phyloP scores from a whole-genome alignment of 2,888 invertebrate genomes.

The Invenusta paracnida region DNA sequence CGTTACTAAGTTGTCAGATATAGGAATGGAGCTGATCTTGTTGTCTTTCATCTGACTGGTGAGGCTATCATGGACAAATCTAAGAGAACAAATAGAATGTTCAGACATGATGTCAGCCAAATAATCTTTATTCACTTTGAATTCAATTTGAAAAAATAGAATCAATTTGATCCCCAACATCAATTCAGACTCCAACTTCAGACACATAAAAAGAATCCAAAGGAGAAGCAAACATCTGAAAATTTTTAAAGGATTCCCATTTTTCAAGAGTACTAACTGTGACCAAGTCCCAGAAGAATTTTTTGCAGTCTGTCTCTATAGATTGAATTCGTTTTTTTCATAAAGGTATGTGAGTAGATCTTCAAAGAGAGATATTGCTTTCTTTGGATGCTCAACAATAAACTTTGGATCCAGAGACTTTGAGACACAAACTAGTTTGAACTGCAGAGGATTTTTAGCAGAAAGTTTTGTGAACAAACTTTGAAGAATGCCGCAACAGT shows the following conservation, averaged over 20 bases:
- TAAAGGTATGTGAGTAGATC: conserved; percentile 10
- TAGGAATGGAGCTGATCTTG: conserved; percentile 3
- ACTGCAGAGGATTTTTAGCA: conserved; percentile 17
- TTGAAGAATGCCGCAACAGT: not conserved
- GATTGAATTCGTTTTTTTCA: not conserved
- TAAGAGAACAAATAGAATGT: conserved; percentile 11
- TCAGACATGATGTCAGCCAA: conserved; percentile 13
- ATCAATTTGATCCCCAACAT: not conserved
- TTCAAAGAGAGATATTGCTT: conserved; percentile 5
- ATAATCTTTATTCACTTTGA: not conserved
- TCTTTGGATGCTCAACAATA: conserved; percentile 11
- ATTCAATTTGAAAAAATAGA: not conserved
- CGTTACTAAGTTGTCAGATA: not conserved
- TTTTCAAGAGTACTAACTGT: conserved; percentile 19
- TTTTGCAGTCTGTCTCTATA: not conserved
- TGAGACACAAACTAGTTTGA: not conserved
- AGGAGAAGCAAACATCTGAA: conserved; percentile 7
- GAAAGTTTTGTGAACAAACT: not conserved
- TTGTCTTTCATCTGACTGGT: conserved; percentile 19
- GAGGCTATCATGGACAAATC: conserved; percentile 7
- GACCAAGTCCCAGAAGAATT: not conserved
- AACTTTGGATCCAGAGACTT: conserved; percentile 18
- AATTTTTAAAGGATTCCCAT: not conserved
- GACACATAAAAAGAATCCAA: conserved; percentile 8
- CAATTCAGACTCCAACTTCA: not conserved